Conservation (phyloP, 2,113 vertebrate genomes). For the Cnemophilus loriae region DNA sequence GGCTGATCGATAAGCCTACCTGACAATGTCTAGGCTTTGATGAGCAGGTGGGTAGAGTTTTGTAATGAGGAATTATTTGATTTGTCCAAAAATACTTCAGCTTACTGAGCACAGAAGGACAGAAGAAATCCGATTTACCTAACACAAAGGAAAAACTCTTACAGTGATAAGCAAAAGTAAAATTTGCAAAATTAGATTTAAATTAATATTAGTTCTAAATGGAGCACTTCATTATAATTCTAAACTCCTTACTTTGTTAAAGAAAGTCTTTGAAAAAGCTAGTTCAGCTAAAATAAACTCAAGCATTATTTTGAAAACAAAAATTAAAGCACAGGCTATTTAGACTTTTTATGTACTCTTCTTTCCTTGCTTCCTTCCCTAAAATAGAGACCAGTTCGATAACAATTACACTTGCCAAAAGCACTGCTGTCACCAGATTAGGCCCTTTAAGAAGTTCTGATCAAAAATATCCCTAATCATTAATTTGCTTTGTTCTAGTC, state of each 20-base stretch:
- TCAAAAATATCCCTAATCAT: neutral
- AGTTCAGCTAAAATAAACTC: neutral
- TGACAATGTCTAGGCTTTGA: neutral
- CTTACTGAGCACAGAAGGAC: neutral
- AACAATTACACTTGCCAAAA: neutral
- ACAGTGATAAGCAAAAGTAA: neutral
- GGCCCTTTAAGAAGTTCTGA: neutral
- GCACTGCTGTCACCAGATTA: neutral
- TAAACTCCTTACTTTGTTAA: neutral
- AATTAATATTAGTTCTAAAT: neutral
- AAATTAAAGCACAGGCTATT: neutral
- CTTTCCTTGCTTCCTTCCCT: neutral
- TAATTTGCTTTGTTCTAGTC: neutral
- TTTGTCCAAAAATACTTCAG: neutral
- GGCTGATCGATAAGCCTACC: neutral
- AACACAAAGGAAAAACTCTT: neutral
- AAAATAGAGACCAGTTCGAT: neutral
- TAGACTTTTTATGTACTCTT: neutral
- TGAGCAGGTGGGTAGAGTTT: neutral
- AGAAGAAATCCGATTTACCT: neutral
- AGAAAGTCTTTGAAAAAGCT: neutral
- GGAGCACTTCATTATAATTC: neutral
- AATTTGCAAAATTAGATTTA: neutral
- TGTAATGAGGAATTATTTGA: neutral
- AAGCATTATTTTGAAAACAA: neutral